Conservation (phyloP, 2,113 vertebrate species). For the Trochalopteron elliotii region DNA sequence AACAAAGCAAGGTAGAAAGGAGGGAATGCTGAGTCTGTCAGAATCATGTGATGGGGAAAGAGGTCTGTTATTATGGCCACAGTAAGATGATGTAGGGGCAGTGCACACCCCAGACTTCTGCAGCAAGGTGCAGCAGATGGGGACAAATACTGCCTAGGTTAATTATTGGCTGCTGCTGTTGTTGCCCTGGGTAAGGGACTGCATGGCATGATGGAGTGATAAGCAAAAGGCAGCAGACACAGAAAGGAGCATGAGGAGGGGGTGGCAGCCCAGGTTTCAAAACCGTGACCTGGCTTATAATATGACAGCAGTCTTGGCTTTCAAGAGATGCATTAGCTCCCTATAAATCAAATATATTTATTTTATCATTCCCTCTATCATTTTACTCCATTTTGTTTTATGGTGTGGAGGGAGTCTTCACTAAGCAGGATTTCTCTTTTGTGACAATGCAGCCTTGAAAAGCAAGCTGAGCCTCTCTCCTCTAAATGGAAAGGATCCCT, state of each 20-base stretch:
- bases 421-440: conserved; percentile 48
- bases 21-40: background rate
- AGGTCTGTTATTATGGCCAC: background rate
- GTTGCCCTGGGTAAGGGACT: background rate
- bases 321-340: background rate
- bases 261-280: background rate
- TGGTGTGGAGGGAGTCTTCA: background rate
- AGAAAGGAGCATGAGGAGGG: background rate
- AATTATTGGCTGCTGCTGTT: background rate
- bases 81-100: background rate
- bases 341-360: background rate
- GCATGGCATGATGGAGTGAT: background rate
- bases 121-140: background rate
- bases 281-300: background rate
- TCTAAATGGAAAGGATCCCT: conserved; percentile 61
- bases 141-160: background rate
- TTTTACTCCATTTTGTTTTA: conserved; percentile 8
- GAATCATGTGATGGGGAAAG: background rate
- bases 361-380: background rate
- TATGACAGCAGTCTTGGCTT: background rate
- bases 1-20: background rate
- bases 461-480: conserved; percentile 35
- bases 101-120: background rate
- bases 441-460: conserved; percentile 31
- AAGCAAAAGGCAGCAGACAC: background rate